Percentiles rank a stretch among this genome's conserved stretches.
These are phyloP conservation scores for Polia nebulosa DNA, from an alignment of 2,888 invertebrate genomes.

Conservation along the genomic window DNA sequence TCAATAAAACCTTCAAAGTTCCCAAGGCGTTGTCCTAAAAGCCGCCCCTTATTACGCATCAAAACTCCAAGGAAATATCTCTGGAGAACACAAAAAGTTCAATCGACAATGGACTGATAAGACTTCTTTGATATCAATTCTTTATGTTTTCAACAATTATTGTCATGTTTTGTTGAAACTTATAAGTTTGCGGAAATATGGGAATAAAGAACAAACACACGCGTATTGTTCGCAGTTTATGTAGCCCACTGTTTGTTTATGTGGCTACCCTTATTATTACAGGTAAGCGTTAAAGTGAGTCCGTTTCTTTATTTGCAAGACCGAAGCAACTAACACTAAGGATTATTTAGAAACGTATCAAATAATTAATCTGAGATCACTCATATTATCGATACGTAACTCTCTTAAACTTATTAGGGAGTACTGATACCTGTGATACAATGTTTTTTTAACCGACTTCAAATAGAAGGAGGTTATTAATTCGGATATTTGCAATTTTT, in stretches of 20 bases:
- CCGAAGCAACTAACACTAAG: background rate
- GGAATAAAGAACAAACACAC: background rate
- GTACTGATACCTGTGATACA: too few relatives aligned
- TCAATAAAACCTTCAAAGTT: slow-evolving; percentile 73
- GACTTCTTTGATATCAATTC: slow-evolving; percentile 66
- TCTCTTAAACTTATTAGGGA: too few relatives aligned
- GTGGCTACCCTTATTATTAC: background rate
- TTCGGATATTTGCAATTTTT: too few relatives aligned
- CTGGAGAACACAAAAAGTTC: slow-evolving; percentile 67
- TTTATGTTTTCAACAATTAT: slow-evolving; percentile 60
- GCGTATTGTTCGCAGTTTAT: background rate
- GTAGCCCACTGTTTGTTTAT: background rate
- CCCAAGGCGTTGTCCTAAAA: slow-evolving; percentile 70
- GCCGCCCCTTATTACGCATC: slow-evolving; percentile 72
- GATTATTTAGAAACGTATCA: too few relatives aligned
- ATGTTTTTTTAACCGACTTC: too few relatives aligned
- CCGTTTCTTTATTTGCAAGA: background rate
- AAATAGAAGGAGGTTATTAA: too few relatives aligned
- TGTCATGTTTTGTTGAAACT: slow-evolving; percentile 44
- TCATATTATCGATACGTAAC: too few relatives aligned
- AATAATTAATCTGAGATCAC: background rate
- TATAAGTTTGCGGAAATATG: slow-evolving; percentile 32
- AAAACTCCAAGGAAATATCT: slow-evolving; percentile 70
- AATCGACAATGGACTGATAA: slow-evolving; percentile 68
- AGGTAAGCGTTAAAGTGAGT: too few relatives aligned